Evolutionary conservation across 1,140 invertebrate genomes (phyloP), one percentile per base, ranked within the genome.

Genomic region (Drosophila aff.): DNA sequence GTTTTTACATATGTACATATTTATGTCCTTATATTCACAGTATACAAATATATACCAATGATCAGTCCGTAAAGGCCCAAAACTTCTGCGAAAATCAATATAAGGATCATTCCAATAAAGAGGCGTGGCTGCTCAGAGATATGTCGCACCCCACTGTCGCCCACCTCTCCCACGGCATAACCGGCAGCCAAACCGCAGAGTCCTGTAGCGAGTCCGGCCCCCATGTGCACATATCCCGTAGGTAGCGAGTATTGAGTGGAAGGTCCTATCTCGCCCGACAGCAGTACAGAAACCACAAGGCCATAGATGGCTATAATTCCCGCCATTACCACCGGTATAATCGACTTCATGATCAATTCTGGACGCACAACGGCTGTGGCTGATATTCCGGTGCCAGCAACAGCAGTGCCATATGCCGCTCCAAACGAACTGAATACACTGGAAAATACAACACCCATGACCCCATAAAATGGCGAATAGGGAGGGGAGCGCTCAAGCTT

Each of bases 61-160:
- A 99, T 99, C 64, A 99, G 95, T 82, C 98, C 98, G 93, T 99
- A 99, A 28, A 99, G 95, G 94, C 98, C 98, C 93, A 99, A 94
- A 86, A 99, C 98, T 95, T 99, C 98, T 82, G 97, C 98, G 93
- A 99, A 99, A 94, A 99, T 99, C 75, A 99, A 95, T 92, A 99
- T 98, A 41, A 99, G 94, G 91, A 99, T 98, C 97, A 99, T 99
- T 79, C 98, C 98, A 59, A 99, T 97, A 93, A 98, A 98, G 8
- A 98, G 95, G 87, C 97, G 95, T 11, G 98, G 98, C 92, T 99
- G 98, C 92, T 98, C 97, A 33, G 97, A 97, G 55, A 97, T 98
- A 78, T 97, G 97, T 86, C 98, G 94, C 2, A 99, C 98, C 82
- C 97, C 98, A 40, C 97, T 97, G 91, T 99, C 98, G 61, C 98